Base-by-base conservation (phyloP, 2,797 vertebrate genomes). In the Coccyzus lansbergi region DNA sequence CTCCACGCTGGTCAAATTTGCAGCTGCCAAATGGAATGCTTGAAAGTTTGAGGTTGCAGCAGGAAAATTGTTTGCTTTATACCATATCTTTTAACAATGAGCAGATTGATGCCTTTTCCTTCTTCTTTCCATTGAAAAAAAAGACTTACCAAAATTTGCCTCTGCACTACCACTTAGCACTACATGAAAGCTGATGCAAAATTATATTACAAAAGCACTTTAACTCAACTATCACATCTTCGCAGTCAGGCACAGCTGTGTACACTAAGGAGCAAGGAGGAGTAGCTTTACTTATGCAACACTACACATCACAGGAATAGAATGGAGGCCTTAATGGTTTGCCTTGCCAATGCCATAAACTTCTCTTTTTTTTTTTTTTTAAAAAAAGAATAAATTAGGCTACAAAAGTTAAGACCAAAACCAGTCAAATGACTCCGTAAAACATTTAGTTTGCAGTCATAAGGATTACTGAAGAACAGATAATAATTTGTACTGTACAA, bases 391-490 rank as follows among this genome's bases (percentile, higher is more conserved):
- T 48, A 48, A 95, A 90, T 56, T 12, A 74, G 29, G 24, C n/a
- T 75, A 90, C 40, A 72, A 51, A 36, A 92, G 14, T 72, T 60
- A 85, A 86, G 72, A 93, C 76, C 40, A 60, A 74, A 75, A 65
- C 24, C 19, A 71, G 34, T 9, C 26, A 74, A 85, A 58, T 72
- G 28, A 93, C 62, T 94, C 34, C 95, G 94, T 52, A 2, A 70
- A 83, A 52, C 42, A 24, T 83, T 75, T 82, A 84, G 14, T 72
- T 74, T 90, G 65, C 62, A 88, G n/a, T 67, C 49, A 81, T 31
- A 92, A 53, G 65, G 51, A 83, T 44, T 92, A 44, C 55, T 53
- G 74, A 90, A 90, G 33, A 94, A 56, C 24, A 68, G 49, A 31
- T 31, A 92, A 36, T n/a, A 74, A 86, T 24, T 86, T 85, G 71